phyloP scores from a whole-genome alignment of 2,888 invertebrate species.

The Lampropteryx suffumata region DNA sequence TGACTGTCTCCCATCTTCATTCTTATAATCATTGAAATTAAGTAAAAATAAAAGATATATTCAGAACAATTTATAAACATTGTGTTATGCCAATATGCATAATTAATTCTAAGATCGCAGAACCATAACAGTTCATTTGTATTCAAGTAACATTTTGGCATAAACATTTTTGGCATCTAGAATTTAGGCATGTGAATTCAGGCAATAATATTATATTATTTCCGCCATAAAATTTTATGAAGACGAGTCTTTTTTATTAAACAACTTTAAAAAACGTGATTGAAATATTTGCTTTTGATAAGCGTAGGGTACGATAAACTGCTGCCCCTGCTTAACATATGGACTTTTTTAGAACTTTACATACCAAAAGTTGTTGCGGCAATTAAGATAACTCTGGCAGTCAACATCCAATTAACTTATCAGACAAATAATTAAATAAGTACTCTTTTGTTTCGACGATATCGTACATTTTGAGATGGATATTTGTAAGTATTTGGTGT shows the following conservation, averaged over 20 bases:
- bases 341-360: constrained; percentile 23
- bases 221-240: constrained; percentile 25
- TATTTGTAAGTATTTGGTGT: no score
- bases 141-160: constrained; percentile 13
- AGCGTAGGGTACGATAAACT: constrained; percentile 19
- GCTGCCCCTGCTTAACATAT: constrained; percentile 14
- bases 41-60: no score
- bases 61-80: background rate
- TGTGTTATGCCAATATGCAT: background rate
- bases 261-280: constrained; percentile 17
- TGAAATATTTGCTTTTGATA: constrained; percentile 24
- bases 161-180: constrained; percentile 14
- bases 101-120: background rate
- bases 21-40: no score
- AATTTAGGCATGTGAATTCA: constrained; percentile 5
- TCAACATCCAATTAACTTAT: constrained; percentile 23
- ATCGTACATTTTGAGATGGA: no score
- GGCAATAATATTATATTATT: constrained; percentile 15
- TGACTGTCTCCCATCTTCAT: no score
- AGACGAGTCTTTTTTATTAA: constrained; percentile 4
- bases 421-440: constrained; percentile 25
- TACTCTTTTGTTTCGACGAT: constrained; percentile 16
- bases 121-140: constrained; percentile 13
- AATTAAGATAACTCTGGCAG: constrained; percentile 33
- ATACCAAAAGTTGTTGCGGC: constrained; percentile 28